Base-by-base conservation (phyloP, 1,140 invertebrate species). In the Delia radicum region DNA sequence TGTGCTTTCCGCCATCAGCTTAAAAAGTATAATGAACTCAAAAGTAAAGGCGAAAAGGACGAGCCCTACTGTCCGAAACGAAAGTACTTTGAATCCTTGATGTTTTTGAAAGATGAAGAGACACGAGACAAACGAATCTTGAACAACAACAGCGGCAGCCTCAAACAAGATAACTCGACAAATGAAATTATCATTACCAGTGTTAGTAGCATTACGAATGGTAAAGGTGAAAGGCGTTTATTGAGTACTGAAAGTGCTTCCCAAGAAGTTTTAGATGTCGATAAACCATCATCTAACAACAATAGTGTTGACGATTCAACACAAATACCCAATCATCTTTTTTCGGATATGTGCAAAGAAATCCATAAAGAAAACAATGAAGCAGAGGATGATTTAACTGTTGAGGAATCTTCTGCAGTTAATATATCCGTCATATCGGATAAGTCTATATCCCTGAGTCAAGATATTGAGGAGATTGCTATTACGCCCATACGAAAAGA, bases 1-100 rank as follows among this genome's bases (percentile, higher is more conserved):
- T 85, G 84, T 77, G 84, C 84, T 71, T 85, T 85, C 79, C 82
- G 84, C 48, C 84, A 85, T 75, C 84, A 85, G 67, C 76, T 85
- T n/a, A 79, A 83, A 12, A 85, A 85, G 33, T 85, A 82, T 46
- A 84, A 81, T 62, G 84, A 85, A 77, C 76, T 82, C 10, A 85
- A 85, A 24, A 85, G 81, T 24, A 85, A 83, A 37, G 81, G 81
- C 0, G 84, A 83, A 18, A 85, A 85, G 27, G 84, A 85, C 63
- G 84, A 85, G 21, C 81, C 84, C 4, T 85, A 85, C 31, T 85
- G 84, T 28, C 84, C 84, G 1, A 85, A 85, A 29, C 77, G 84
- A 7, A 79, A 80, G 42, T 85, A 85, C 61, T 85, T 85, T 48
- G 84, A 85, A 76, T 85, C 84, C 37, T 77, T 85, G 3, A 84